Percentiles rank a stretch among this genome's conserved stretches.
Conservation (phyloP, 2,888 invertebrate species). For the Melieria picta region DNA sequence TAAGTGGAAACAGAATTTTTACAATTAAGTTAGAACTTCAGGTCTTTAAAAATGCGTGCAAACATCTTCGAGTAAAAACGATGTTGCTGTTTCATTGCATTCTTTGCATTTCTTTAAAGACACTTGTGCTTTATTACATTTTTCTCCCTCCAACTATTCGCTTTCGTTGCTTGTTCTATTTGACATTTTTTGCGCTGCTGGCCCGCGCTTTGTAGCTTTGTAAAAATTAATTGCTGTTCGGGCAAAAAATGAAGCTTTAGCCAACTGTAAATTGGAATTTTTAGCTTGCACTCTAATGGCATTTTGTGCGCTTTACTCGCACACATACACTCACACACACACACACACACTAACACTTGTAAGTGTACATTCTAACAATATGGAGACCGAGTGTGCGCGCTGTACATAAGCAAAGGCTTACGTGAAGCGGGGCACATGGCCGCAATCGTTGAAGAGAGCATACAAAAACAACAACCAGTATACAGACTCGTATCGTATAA, state of each 20-base stretch:
- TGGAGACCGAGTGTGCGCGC: neutral
- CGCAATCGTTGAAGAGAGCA: neutral
- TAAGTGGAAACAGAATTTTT: too few relatives aligned
- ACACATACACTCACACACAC: slow-evolving; percentile 20
- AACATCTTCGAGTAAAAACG: too few relatives aligned
- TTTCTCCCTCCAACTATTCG: slow-evolving; percentile 9
- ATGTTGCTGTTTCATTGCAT: slow-evolving; percentile 41
- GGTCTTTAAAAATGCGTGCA: too few relatives aligned
- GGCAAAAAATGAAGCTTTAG: slow-evolving; percentile 40
- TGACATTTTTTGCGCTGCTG: neutral
- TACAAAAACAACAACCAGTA: neutral
- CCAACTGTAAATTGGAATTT: slow-evolving; percentile 46
- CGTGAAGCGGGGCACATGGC: too few relatives aligned
- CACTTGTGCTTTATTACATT: slow-evolving; percentile 9
- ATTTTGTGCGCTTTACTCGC: slow-evolving; percentile 31
- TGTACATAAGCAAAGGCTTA: neutral
- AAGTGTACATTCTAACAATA: neutral
- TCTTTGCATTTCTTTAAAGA: slow-evolving; percentile 29
- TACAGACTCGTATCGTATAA: neutral
- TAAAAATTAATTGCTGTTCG: slow-evolving; percentile 34
- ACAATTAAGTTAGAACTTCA: too few relatives aligned
- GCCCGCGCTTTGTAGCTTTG: slow-evolving; percentile 13
- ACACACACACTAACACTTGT: slow-evolving; percentile 18
- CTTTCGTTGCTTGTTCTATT: neutral
- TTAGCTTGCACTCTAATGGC: slow-evolving; percentile 41